Percentiles rank a stretch among this genome's conserved stretches.
phyloP scores from a whole-genome alignment of 2,113 vertebrate species.

The Rhabdomys dilectus region DNA sequence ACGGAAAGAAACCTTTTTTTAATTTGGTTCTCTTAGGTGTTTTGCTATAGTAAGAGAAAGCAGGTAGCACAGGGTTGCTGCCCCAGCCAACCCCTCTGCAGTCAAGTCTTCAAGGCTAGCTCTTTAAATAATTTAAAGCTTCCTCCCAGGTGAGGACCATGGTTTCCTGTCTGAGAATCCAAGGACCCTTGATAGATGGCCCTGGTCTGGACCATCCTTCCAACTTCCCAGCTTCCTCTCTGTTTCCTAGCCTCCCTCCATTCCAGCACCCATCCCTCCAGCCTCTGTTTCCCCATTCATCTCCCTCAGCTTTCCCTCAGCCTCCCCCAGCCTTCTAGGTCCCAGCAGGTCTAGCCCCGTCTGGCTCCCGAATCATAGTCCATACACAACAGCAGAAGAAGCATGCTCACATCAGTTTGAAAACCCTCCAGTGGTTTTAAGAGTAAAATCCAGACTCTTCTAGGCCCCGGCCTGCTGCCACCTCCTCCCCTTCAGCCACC shows the following conservation, averaged over 20 bases:
- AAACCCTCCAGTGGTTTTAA: neutral
- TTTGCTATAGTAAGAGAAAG: neutral
- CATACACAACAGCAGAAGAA: neutral
- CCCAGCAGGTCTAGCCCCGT: neutral
- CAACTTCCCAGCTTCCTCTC: too few relatives aligned
- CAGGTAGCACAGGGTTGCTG: neutral
- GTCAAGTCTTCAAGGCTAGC: neutral
- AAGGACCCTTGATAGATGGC: neutral
- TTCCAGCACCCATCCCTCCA: neutral
- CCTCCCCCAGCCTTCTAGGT: neutral
- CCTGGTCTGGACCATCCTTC: neutral
- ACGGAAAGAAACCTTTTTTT: neutral
- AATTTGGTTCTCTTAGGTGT: neutral
- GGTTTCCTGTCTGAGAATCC: neutral
- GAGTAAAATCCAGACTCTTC: neutral
- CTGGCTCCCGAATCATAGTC: accelerated
- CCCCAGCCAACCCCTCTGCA: neutral
- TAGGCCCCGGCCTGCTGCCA: neutral
- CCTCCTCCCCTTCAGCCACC: accelerated
- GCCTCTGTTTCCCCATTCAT: neutral
- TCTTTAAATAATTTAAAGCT: neutral
- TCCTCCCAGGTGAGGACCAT: neutral
- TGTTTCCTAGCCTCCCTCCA: neutral
- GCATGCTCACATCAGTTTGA: too few relatives aligned
- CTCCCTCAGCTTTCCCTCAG: accelerated